phyloP scores from a whole-genome alignment of 2,113 vertebrate genomes.

The Uria lomvia region DNA sequence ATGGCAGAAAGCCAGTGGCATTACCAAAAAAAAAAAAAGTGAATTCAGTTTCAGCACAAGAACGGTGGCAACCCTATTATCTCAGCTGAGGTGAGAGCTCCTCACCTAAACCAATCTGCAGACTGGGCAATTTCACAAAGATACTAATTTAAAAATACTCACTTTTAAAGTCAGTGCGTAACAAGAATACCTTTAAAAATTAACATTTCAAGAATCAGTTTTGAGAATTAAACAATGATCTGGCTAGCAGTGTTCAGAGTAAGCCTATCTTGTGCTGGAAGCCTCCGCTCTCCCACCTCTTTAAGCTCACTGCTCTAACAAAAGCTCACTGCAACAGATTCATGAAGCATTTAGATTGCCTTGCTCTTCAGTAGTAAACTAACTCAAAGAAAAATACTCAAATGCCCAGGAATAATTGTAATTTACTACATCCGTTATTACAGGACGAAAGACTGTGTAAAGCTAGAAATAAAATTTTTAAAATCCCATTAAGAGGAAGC shows the following conservation, averaged over 20 bases:
- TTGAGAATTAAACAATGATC: background rate
- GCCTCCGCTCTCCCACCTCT: background rate
- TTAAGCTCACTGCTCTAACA: background rate
- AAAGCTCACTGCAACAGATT: background rate
- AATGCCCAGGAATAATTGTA: background rate
- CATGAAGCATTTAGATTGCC: background rate
- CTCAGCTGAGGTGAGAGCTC: background rate
- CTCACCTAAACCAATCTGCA: background rate
- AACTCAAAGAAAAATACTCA: background rate
- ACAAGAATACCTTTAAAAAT: background rate
- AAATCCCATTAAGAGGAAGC: background rate
- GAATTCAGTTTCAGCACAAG: background rate
- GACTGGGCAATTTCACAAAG: background rate
- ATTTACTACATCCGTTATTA: background rate
- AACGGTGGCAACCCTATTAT: background rate
- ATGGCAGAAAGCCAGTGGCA: conserved; percentile 21
- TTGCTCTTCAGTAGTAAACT: background rate
- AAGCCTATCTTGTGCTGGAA: background rate
- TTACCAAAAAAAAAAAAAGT: background rate
- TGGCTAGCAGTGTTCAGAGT: background rate
- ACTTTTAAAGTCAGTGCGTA: background rate
- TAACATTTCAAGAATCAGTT: background rate
- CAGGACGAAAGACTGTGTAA: background rate
- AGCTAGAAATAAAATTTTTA: background rate
- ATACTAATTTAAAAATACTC: background rate